phyloP scores from a whole-genome alignment of 2,888 invertebrate species.

The Limnephilus auricula region DNA sequence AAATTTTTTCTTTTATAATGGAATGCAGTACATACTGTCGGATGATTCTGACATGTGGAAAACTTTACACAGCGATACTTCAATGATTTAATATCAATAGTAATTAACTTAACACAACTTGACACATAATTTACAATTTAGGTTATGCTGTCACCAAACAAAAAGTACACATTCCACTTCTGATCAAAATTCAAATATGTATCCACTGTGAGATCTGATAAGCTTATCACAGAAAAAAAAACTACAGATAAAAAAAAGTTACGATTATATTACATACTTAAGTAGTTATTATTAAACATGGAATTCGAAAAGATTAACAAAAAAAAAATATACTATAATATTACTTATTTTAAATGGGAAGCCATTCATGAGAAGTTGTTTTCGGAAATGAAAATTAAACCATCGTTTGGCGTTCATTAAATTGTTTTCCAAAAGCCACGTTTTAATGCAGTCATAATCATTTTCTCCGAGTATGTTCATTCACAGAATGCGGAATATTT shows the following conservation, averaged over 20 bases:
- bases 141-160: not conserved
- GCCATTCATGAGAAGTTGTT: not conserved
- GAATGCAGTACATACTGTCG: not conserved
- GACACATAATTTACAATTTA: slow-evolving; percentile 7
- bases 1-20: not conserved
- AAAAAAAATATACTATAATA: not conserved
- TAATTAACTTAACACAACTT: not conserved
- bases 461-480: no score
- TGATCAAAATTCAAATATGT: slow-evolving; percentile 16
- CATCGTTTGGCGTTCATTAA: no score
- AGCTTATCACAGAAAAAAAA: not conserved
- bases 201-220: not conserved
- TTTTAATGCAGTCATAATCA: no score
- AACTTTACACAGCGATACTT: not conserved
- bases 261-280: not conserved
- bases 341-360: not conserved
- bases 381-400: not conserved
- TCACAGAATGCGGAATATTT: no score
- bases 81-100: not conserved
- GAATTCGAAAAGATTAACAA: not conserved
- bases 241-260: not conserved
- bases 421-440: no score
- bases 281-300: not conserved
- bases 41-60: not conserved
- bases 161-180: not conserved